Percentiles rank a stretch among this genome's conserved stretches.
Conservation (phyloP, 2,888 invertebrate genomes). For the Seira musarum region DNA sequence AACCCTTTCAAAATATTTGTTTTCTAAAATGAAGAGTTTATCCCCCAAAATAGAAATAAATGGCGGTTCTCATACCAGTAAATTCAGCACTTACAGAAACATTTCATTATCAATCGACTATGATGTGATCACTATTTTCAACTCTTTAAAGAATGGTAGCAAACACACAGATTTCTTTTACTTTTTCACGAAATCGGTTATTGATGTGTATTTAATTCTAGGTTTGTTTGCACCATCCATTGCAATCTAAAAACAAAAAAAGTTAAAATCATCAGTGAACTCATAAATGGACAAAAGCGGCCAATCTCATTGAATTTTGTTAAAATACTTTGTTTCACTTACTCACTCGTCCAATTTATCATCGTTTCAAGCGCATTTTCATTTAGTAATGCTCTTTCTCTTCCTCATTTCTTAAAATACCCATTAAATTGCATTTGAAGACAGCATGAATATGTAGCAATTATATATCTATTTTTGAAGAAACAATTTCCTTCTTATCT, state of each 20-base stretch:
- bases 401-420: neutral
- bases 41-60: no score
- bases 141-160: neutral
- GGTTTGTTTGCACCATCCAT: neutral
- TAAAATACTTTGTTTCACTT: no score
- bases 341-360: no score
- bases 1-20: constrained; percentile 47
- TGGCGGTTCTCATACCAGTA: no score
- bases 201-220: neutral
- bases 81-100: neutral
- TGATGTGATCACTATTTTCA: neutral
- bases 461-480: neutral
- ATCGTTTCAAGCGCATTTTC: neutral
- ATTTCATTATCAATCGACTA: neutral
- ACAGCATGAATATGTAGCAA: neutral
- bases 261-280: no score
- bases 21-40: neutral
- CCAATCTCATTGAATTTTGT: no score
- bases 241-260: no score
- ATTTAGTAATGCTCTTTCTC: neutral
- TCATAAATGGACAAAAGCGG: no score
- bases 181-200: neutral
- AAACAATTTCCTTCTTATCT: neutral
- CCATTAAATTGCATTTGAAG: neutral
- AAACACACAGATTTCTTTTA: neutral